Evolutionary conservation across 2,797 vertebrate species (phyloP), one percentile per base, ranked within the genome.

Genomic region (Eidolon dupreanum): DNA sequence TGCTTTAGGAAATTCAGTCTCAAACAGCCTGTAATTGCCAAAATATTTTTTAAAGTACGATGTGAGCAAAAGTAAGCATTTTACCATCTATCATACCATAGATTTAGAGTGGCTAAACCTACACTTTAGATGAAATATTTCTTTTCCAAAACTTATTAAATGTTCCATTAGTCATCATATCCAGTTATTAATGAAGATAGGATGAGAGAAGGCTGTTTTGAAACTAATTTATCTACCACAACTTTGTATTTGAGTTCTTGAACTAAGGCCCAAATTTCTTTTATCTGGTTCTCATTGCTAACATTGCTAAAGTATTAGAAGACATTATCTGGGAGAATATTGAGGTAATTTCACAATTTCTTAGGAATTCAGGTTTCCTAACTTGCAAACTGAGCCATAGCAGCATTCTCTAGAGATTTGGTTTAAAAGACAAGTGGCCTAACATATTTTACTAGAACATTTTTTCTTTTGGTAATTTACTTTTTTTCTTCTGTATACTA

Each of bases 291-390:
- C 17, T 90, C 55, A 82, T 93, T 94, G 81, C 55, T 88, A 93
- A 81, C 51, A 86, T 24, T 94, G 88, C 68, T 92, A 28, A 93
- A 88, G 74, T 84, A 87, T 63, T 74, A 55, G n/a, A 79, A 93
- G 65, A 89, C 5, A 88, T 53, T 66, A 93, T 63, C 63, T 88
- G 20, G 61, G 49, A 68, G 82, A 93, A 90, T 33, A 74, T 6
- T 55, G 33, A 73, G 19, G 63, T 33, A 28, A 88, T 97, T 88
- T 97, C 84, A 51, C 19, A 96, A 77, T 88, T 93, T 95, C 75
- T 61, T 59, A 88, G 81, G 71, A 96, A 93, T 95, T 95, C 66
- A 36, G 38, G 19, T 77, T 95, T 92, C 43, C 26, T 36, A 85
- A 63, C 19, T 87, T 93, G 41, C 8, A 74, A 94, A 85, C 7